Evolutionary conservation across 2,888 invertebrate species (phyloP).

Genomic region (Drosophila quinaria): DNA sequence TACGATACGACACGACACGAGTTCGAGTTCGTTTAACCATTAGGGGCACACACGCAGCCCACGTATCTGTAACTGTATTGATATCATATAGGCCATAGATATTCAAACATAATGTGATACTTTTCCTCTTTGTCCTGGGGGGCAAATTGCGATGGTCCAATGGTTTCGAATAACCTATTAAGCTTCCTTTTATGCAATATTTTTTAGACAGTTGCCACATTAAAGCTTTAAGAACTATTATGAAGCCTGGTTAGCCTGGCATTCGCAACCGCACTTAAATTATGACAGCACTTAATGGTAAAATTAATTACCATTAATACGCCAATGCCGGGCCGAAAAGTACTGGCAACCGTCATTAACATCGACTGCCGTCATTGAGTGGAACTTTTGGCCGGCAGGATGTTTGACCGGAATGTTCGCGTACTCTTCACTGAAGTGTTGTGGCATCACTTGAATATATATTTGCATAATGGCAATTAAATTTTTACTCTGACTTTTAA

Average conservation of each 20-base stretch:
- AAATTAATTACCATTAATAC: conserved; percentile 75
- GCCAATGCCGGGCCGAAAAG: conserved; percentile 26
- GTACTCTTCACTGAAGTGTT: conserved; percentile 64
- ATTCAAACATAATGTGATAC: conserved; percentile 45
- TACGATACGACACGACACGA: conserved; percentile 16
- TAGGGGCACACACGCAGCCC: conserved; percentile 29
- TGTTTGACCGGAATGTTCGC: conserved; percentile 37
- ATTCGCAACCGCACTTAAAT: conserved; percentile 48
- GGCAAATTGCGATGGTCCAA: conserved; percentile 3
- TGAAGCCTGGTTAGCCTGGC: background rate
- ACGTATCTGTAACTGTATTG: conserved; percentile 39
- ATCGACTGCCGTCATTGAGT: conserved; percentile 32
- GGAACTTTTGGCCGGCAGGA: conserved; percentile 45
- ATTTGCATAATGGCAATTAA: conserved; percentile 60
- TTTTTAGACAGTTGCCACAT: conserved; percentile 32
- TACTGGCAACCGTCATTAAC: conserved; percentile 18
- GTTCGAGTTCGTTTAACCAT: conserved; percentile 6
- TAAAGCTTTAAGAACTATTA: conserved; percentile 20
- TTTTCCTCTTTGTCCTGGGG: conserved; percentile 36
- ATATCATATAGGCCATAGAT: conserved; percentile 32
- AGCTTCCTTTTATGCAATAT: conserved; percentile 13
- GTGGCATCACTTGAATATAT: conserved; percentile 52
- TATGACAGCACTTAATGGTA: conserved; percentile 71
- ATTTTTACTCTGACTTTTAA: conserved; percentile 38
- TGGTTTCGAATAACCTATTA: conserved; percentile 54